Evolutionary conservation across 2,113 vertebrate genomes (phyloP).

Genomic region (Taurulus bubalis): DNA sequence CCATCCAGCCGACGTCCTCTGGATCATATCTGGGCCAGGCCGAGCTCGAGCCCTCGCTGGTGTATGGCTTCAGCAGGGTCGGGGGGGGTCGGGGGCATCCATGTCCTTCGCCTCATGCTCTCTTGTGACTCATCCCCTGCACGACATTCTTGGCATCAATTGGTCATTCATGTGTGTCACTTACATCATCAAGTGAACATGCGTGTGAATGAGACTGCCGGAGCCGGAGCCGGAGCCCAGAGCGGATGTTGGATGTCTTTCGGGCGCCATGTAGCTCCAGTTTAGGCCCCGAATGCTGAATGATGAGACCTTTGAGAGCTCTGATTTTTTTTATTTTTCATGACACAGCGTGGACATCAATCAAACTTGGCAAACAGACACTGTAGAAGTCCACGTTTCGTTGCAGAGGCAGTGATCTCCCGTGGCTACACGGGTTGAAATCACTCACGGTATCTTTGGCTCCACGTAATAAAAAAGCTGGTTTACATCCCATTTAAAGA

Average conservation of each 20-base stretch:
- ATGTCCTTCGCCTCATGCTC: constrained; percentile 17
- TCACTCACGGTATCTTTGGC: background rate
- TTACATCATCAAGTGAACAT: constrained; percentile 63
- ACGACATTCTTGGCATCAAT: constrained; percentile 65
- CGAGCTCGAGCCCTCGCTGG: constrained; percentile 16
- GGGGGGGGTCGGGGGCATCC: constrained; percentile 48
- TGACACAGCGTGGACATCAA: background rate
- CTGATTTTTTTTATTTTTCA: background rate
- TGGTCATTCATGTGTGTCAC: constrained; percentile 70
- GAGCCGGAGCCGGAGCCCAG: constrained; percentile 33
- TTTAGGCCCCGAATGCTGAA: constrained; percentile 13
- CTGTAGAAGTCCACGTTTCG: background rate
- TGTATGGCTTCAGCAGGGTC: constrained; percentile 35
- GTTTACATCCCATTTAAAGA: constrained; percentile 14
- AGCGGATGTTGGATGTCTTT: constrained; percentile 40
- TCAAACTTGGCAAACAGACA: constrained; percentile 2
- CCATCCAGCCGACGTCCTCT: constrained; percentile 78
- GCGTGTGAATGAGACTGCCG: constrained; percentile 56
- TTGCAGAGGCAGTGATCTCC: background rate
- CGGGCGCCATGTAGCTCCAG: constrained; percentile 1
- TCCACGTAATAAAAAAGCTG: constrained; percentile 22
- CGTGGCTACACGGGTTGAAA: background rate
- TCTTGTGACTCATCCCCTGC: constrained; percentile 44
- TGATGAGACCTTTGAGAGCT: constrained; percentile 18
- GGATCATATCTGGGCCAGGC: constrained; percentile 78